Percentiles rank a stretch among this genome's conserved stretches.
Evolutionary conservation across 2,113 vertebrate genomes (phyloP).

Genomic region (cattle (Bos taurus)): ARS-UCD2.0 NC_037338.1:75191501-75192000

Average conservation of each 20-base stretch:
- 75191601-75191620: slow-evolving; percentile 13
- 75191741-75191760: not conserved
- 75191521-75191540: not conserved
- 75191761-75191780: not conserved
- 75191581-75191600: not conserved
- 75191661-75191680: slow-evolving; percentile 12
- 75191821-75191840: not conserved
- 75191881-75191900: not conserved
- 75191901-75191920: not conserved
- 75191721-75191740: not conserved
- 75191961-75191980: not conserved
- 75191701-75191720: slow-evolving; percentile 12
- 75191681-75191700: not conserved
- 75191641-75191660: not conserved
- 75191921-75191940: slow-evolving; percentile 18
- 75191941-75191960: not conserved
- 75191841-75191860: not conserved
- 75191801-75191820: not conserved
- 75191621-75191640: not conserved
- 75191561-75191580: slow-evolving; percentile 5
- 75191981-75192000: not conserved
- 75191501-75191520: not conserved
- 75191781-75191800: not conserved
- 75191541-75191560: not conserved
- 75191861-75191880: not conserved